Base-by-base conservation (phyloP, 1,140 invertebrate species). In the Drosophila equinoxialis region DNA sequence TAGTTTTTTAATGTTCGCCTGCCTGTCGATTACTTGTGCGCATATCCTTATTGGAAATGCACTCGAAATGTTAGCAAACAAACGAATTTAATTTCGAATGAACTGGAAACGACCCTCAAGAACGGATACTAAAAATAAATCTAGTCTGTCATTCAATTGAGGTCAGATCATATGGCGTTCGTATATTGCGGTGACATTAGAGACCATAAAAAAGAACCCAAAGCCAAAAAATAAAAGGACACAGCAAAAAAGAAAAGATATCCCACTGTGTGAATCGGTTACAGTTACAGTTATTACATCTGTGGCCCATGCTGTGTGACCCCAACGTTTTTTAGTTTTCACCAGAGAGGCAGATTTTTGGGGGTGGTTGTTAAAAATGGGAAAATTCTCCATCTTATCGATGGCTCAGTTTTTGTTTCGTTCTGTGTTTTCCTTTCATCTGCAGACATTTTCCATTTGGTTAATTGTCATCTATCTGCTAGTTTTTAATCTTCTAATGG, bases 401-500 rank as follows among this genome's bases (percentile, higher is more conserved):
- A 30, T 74, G 67, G 67, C 51, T 64, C 14, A 30, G 26, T 14
- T 10, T 17, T 58, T 59, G n/a, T 55, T 5, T 5, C 37, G 35
- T 41, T 26, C 13, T 3, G 60, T 26, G 45, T 35, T 48, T 14
- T 71, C 37, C 37, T 57, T 66, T 65, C 45, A 74, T 58, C 69
- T 23, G 17, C 14, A 17, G 41, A 39, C 10, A 59, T 45, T 30
- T 45, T 66, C 69, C 57, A 67, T 74, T 77, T 68, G 70, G 58
- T 79, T 65, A 65, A 68, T 69, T 83, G 63, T 65, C 13, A 70
- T 37, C 55, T 57, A 71, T 63, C 8, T 70, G 76, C 20, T 60
- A 68, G 71, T 71, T 87, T 79, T 73, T 78, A 87, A 87, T 89
- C 84, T 83, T 33, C 72, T 82, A 86, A 86, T 86, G 83, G 83